Percentiles rank a stretch among this genome's conserved stretches.
phyloP scores from a whole-genome alignment of 2,113 vertebrate genomes.

The Amphiprion ocellaris region DNA sequence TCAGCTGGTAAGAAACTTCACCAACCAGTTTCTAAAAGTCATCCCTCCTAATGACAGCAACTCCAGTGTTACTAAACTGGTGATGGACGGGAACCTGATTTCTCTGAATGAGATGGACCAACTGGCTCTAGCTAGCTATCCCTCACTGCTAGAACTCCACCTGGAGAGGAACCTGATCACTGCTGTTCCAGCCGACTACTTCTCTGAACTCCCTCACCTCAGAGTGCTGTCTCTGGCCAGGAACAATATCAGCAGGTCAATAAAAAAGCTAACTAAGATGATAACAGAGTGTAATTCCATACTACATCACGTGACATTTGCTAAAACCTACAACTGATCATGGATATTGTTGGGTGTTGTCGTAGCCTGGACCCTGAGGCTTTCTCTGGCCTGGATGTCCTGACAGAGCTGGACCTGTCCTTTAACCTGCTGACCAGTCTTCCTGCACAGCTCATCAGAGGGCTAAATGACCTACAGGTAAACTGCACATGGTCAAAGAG shows the following conservation, averaged over 20 bases:
- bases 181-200: slow-evolving; percentile 78
- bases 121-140: slow-evolving; percentile 76
- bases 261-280: background rate
- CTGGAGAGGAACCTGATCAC: slow-evolving; percentile 82
- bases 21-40: slow-evolving; percentile 63
- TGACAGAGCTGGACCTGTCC: slow-evolving; percentile 86
- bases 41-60: slow-evolving; percentile 63
- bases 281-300: too few species aligned
- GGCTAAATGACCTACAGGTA: slow-evolving; percentile 77
- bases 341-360: background rate
- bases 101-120: slow-evolving; percentile 64
- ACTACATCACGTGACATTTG: background rate
- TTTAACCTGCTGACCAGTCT: slow-evolving; percentile 85
- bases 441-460: slow-evolving; percentile 68
- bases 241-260: slow-evolving; percentile 82
- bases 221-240: slow-evolving; percentile 83
- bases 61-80: slow-evolving; percentile 25
- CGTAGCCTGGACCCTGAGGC: slow-evolving; percentile 78
- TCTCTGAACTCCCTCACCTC: slow-evolving; percentile 81
- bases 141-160: slow-evolving; percentile 82
- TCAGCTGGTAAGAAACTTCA: slow-evolving; percentile 48
- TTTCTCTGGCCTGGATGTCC: slow-evolving; percentile 80
- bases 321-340: too few species aligned
- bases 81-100: slow-evolving; percentile 38
- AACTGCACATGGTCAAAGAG: background rate